Percentiles rank a stretch among this genome's conserved stretches.
phyloP scores from a whole-genome alignment of 1,140 invertebrate genomes.

The Drosophila funebris region DNA sequence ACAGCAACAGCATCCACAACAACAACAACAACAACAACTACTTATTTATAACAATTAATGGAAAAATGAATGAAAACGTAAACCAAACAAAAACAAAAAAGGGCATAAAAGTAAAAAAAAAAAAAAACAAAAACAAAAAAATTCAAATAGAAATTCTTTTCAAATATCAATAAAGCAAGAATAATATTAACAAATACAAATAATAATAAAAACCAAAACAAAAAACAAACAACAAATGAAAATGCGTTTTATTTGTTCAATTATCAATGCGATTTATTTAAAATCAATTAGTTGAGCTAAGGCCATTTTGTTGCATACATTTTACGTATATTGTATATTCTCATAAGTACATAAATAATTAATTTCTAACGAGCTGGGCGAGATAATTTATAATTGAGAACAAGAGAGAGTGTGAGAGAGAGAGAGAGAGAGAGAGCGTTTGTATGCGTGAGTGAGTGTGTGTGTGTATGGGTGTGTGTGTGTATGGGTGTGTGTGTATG shows the following conservation, averaged over 20 bases:
- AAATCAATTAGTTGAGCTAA: slow-evolving; percentile 60
- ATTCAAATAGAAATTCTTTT: slow-evolving; percentile 78
- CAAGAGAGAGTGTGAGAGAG: slow-evolving; percentile 4
- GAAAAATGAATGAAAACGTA: slow-evolving; percentile 37
- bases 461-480: neutral
- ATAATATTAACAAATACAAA: slow-evolving; percentile 54
- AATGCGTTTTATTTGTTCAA: slow-evolving; percentile 39
- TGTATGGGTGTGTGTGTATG: neutral
- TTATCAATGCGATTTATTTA: slow-evolving; percentile 30
- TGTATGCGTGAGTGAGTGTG: neutral
- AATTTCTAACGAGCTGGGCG: slow-evolving; percentile 22
- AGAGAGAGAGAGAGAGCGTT: neutral
- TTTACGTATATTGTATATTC: slow-evolving; percentile 4
- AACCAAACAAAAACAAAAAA: slow-evolving; percentile 27
- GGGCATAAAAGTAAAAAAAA: slow-evolving; percentile 25
- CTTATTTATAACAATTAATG: slow-evolving; percentile 53
- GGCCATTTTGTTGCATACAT: slow-evolving; percentile 31
- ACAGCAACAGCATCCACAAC: slow-evolving; percentile 44
- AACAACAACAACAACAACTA: slow-evolving; percentile 41
- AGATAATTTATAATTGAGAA: slow-evolving; percentile 1
- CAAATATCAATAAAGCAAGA: slow-evolving; percentile 81
- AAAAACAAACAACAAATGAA: slow-evolving; percentile 40
- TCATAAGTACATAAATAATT: slow-evolving; percentile 40
- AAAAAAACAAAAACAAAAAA: slow-evolving; percentile 45
- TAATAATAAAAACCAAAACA: slow-evolving; percentile 27